These are phyloP conservation scores for Jordanella pulchra DNA, from an alignment of 2,797 vertebrate species.

Conservation along the genomic window DNA sequence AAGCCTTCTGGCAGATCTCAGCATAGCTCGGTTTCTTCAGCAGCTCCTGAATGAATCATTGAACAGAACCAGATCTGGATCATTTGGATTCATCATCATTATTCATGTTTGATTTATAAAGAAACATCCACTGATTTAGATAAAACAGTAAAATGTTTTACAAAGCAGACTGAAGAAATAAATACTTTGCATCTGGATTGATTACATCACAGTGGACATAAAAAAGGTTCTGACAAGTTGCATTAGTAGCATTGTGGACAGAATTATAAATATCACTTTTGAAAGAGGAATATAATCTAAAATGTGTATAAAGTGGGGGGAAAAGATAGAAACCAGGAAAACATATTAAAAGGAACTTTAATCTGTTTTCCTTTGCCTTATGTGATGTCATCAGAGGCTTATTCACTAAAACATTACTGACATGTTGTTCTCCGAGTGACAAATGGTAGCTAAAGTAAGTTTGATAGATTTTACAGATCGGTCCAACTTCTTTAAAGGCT, in stretches of 20 bases:
- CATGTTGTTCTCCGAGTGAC: no score
- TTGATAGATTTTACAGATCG: no score
- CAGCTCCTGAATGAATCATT: conserved; percentile 81
- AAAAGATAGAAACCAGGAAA: no score
- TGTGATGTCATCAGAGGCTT: no score
- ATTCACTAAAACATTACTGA: no score
- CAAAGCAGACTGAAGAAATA: no score
- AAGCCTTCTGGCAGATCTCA: conserved; percentile 91
- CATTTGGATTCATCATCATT: neutral
- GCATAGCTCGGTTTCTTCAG: conserved; percentile 90
- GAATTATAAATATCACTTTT: neutral
- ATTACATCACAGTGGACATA: neutral
- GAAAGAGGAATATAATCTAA: neutral
- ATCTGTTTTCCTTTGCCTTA: no score
- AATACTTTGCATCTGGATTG: neutral
- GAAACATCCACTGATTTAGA: neutral
- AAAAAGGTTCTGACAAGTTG: neutral
- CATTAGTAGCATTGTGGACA: neutral
- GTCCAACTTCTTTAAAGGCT: no score
- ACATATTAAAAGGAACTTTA: no score
- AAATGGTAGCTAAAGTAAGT: no score
- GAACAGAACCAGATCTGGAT: conserved; percentile 16
- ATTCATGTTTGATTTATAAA: neutral
- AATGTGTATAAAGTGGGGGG: no score
- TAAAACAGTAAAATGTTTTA: neutral